Base-by-base conservation (phyloP, 2,888 invertebrate species). In the Sepiola atlantica region DNA sequence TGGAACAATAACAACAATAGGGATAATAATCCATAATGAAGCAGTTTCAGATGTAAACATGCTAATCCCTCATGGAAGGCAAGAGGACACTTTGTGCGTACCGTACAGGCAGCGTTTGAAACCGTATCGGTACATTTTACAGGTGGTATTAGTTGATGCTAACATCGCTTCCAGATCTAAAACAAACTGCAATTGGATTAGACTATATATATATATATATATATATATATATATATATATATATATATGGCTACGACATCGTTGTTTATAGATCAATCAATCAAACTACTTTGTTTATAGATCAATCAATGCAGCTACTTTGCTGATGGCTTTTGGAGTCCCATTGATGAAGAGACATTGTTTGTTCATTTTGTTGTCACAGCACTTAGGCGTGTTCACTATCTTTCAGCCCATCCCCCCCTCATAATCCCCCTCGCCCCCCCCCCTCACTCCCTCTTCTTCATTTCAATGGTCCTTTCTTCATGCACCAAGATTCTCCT, bases 331-430 rank as follows among this genome's bases (percentile, higher is more conserved):
- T 77, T 77, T 77, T 77, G 12, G 77, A 21, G 32, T n/a, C 77
- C 77, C 21, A 77, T 77, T 77, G n/a, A 77, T 77, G n/a, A n/a
- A 77, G 77, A 4, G 77, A 0, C n/a, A 77, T n/a, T 77, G 77
- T 77, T 77, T n/a, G 77, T 77, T 77, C 77, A 77, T 77, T 77
- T 77, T 77, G 77, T 77, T 77, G 77, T 77, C 77, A 77, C 77
- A 77, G 77, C 77, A 32, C 77, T 77, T 77, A 77, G 21, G 24
- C 45, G 21, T n/a, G 21, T 32, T 77, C 77, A 77, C 32, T n/a
- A n/a, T 77, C 16, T 18, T 77, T 14, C 18, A 45, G 45, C 32
- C n/a, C 16, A 16, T 77, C n/a, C 32, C 77, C 77, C 0, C 12
- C 10, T 45, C 45, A 2, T 45, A 45, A n/a, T n/a, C n/a, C 32